phyloP scores from a whole-genome alignment of 2,888 invertebrate genomes.

The Drosophila melanosoma region DNA sequence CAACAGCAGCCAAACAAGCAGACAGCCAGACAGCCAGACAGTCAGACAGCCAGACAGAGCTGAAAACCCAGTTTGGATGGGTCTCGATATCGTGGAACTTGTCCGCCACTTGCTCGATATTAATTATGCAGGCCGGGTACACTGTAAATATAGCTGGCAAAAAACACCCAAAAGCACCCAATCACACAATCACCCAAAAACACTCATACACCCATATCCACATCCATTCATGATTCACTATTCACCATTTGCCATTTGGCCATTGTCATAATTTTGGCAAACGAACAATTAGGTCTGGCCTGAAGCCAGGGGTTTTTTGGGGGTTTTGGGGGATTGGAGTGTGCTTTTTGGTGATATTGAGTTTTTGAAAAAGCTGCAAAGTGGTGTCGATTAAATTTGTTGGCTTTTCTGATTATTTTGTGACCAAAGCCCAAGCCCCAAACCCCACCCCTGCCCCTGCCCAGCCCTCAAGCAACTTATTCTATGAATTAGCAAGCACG shows the following conservation, averaged over 20 bases:
- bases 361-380: constrained; percentile 40
- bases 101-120: constrained; percentile 56
- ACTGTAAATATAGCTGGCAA: constrained; percentile 9
- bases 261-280: constrained; percentile 66
- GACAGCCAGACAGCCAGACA: constrained; percentile 9
- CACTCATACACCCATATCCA: not conserved
- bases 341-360: constrained; percentile 18
- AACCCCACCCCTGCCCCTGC: too few species aligned
- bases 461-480: not conserved
- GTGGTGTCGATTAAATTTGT: constrained; percentile 62
- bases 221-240: constrained; percentile 6
- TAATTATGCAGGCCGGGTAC: constrained; percentile 54
- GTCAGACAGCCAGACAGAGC: constrained; percentile 8
- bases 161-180: not conserved
- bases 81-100: constrained; percentile 34
- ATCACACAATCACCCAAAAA: constrained; percentile 1
- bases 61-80: not conserved
- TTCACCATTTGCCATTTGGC: constrained; percentile 37
- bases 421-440: constrained; percentile 22
- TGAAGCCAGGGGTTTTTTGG: constrained; percentile 15
- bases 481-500: not conserved
- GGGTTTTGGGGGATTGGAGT: not conserved
- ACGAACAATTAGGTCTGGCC: constrained; percentile 64
- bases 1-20: constrained; percentile 33
- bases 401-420: constrained; percentile 51